phyloP scores from a whole-genome alignment of 2,888 invertebrate genomes.

The Syrphus vitripennis region DNA sequence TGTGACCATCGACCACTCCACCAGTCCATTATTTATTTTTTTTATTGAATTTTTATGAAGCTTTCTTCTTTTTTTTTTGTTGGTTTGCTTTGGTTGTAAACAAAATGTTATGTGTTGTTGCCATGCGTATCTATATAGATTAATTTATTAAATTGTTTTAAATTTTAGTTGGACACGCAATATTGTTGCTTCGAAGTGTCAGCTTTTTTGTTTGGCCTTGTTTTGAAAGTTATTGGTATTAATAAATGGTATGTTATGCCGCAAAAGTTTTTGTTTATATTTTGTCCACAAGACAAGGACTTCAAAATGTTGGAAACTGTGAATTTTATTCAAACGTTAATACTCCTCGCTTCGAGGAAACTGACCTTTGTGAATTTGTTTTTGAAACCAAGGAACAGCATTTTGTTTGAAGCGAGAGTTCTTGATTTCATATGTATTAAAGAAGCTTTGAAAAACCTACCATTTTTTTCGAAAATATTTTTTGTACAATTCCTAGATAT shows the following conservation, averaged over 20 bases:
- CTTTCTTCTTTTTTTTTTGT: neutral
- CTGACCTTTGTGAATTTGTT: too few species aligned
- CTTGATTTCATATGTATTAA: too few species aligned
- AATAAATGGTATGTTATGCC: neutral
- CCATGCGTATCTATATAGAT: neutral
- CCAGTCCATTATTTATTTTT: neutral
- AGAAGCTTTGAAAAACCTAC: too few species aligned
- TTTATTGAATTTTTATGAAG: neutral
- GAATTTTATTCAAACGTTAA: too few species aligned
- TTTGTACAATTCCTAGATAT: too few species aligned
- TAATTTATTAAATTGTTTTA: neutral
- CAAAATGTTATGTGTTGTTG: constrained; percentile 1
- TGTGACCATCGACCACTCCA: constrained; percentile 2
- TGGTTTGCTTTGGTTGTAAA: neutral
- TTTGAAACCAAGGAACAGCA: too few species aligned
- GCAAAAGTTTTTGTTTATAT: neutral
- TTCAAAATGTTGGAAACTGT: too few species aligned
- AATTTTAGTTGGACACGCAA: neutral
- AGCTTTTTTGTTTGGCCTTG: neutral
- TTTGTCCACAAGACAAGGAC: neutral
- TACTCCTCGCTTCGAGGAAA: too few species aligned
- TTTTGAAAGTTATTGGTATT: neutral
- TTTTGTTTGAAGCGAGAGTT: too few species aligned
- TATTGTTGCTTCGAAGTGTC: neutral
- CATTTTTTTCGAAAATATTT: too few species aligned